These are phyloP conservation scores for Acomys russatus DNA, from an alignment of 2,797 vertebrate genomes.

Conservation along the genomic window DNA sequence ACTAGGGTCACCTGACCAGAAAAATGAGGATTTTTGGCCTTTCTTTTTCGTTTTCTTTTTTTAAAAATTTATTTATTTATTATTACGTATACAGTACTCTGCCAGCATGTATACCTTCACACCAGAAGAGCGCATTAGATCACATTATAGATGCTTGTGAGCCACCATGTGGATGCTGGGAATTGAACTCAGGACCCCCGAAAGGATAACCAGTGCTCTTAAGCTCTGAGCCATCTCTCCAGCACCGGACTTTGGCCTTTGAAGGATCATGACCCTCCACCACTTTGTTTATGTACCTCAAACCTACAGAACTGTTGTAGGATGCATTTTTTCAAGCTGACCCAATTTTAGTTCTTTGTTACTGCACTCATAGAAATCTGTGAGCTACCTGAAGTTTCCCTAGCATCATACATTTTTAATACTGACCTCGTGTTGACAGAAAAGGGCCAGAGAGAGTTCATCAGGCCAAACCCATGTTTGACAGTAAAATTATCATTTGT, in stretches of 20 bases:
- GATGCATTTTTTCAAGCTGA: neutral
- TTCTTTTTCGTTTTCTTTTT: too few relatives aligned
- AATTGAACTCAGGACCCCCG: too few relatives aligned
- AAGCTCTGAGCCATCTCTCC: too few relatives aligned
- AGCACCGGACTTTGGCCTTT: neutral
- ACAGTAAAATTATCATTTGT: neutral
- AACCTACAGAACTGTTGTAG: neutral
- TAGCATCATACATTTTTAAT: constrained; percentile 23
- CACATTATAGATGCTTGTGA: too few relatives aligned
- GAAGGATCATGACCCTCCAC: neutral
- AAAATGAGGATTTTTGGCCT: neutral
- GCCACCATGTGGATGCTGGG: too few relatives aligned
- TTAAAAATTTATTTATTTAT: too few relatives aligned
- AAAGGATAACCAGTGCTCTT: too few relatives aligned
- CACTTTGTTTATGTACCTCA: neutral
- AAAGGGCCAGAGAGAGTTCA: neutral
- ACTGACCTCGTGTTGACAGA: neutral
- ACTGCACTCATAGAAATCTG: neutral
- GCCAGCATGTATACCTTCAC: too few relatives aligned
- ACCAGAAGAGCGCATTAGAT: too few relatives aligned
- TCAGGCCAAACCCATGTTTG: neutral
- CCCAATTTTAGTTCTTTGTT: neutral
- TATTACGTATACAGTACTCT: too few relatives aligned
- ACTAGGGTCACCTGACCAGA: neutral
- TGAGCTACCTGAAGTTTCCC: constrained; percentile 5